Conservation (phyloP, 2,113 vertebrate species). For the Helogale parvula region DNA sequence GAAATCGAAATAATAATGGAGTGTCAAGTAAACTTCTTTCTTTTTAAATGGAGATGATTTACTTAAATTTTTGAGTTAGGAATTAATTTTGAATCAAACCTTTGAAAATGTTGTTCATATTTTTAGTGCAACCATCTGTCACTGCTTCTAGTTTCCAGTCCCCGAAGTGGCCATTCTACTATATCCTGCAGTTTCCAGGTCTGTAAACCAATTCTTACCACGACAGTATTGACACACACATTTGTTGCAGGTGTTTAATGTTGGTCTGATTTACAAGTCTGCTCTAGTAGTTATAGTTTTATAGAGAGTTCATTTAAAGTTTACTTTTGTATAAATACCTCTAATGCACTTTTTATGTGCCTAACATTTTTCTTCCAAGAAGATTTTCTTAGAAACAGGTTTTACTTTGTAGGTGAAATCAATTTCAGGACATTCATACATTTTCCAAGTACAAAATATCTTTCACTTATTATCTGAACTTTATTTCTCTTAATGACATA, state of each 20-base stretch:
- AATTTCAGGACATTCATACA: background rate
- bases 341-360: background rate
- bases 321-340: background rate
- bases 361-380: background rate
- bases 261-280: background rate
- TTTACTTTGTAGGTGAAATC: background rate
- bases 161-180: fast-evolving
- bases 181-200: fast-evolving
- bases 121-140: background rate
- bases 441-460: background rate
- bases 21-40: background rate
- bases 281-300: background rate
- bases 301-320: background rate
- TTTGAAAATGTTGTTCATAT: background rate
- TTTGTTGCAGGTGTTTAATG: background rate
- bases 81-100: background rate
- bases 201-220: background rate
- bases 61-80: background rate
- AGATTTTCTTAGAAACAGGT: background rate
- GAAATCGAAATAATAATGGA: background rate
- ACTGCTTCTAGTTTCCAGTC: background rate
- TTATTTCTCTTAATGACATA: background rate
- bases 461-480: background rate
- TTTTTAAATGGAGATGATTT: background rate
- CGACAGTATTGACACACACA: background rate